phyloP scores from a whole-genome alignment of 1,140 invertebrate genomes.

The Drosophila pallidifrons region DNA sequence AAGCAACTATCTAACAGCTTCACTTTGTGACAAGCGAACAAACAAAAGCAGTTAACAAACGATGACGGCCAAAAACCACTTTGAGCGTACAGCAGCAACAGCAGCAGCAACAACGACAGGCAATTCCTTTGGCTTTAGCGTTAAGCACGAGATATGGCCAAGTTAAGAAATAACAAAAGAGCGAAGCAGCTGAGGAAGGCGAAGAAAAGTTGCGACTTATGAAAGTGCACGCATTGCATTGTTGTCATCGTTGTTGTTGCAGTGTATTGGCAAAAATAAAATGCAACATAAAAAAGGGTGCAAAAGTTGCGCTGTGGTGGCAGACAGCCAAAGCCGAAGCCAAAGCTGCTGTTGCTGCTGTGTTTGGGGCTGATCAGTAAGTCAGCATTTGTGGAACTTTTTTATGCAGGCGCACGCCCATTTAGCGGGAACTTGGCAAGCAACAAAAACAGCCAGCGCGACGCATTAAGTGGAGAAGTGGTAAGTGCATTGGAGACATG shows the following conservation, averaged over 20 bases:
- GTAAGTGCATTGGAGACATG: slow-evolving; percentile 64
- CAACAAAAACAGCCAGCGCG: slow-evolving; percentile 12
- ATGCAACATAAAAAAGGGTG: slow-evolving; percentile 34
- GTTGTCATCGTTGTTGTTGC: slow-evolving; percentile 40
- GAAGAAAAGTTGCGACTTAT: slow-evolving; percentile 71
- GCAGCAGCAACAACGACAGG: slow-evolving; percentile 11
- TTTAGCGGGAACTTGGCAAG: slow-evolving; percentile 11
- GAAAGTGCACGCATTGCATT: slow-evolving; percentile 75
- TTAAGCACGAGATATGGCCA: slow-evolving; percentile 65
- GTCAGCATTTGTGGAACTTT: slow-evolving; percentile 75
- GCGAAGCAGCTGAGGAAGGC: not conserved
- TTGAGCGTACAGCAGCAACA: slow-evolving; percentile 43
- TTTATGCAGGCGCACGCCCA: slow-evolving; percentile 74
- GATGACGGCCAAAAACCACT: slow-evolving; percentile 74
- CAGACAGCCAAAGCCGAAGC: slow-evolving; percentile 22
- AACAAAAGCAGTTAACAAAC: slow-evolving; percentile 76
- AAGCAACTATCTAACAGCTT: slow-evolving; percentile 50
- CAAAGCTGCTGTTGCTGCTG: no score
- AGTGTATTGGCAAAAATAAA: slow-evolving; percentile 51
- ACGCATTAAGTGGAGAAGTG: slow-evolving; percentile 46
- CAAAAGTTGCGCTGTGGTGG: slow-evolving; percentile 30
- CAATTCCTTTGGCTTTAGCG: slow-evolving; percentile 6
- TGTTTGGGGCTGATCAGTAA: slow-evolving; percentile 63
- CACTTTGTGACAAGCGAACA: slow-evolving; percentile 58
- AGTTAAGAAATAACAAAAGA: slow-evolving; percentile 21